Evolutionary conservation across 2,113 vertebrate species (phyloP).

Genomic region (Chaetodon trifascialis): DNA sequence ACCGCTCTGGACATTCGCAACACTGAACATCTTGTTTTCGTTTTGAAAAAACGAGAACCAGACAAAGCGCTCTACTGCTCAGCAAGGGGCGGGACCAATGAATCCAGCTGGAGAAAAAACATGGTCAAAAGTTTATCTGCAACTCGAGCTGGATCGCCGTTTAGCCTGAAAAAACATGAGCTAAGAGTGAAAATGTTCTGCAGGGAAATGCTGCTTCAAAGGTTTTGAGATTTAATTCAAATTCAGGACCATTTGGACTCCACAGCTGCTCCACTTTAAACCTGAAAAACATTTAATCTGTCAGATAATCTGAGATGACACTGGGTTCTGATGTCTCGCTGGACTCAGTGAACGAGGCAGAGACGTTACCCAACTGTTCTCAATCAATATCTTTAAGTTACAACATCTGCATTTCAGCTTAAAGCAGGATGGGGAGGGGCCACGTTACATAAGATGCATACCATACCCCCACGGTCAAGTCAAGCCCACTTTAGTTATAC

Average conservation of each 20-base stretch:
- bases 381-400: neutral
- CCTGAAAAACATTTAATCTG: neutral
- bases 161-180: neutral
- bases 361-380: neutral
- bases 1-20: neutral
- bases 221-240: neutral
- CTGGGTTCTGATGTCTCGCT: neutral
- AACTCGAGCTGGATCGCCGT: neutral
- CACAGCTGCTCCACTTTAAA: neutral
- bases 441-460: neutral
- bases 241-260: neutral
- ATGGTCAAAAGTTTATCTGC: neutral
- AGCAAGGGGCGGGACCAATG: neutral
- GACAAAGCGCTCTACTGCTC: neutral
- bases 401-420: neutral
- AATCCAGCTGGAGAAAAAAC: neutral
- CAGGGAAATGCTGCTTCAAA: neutral
- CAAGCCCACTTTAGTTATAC: too few species aligned
- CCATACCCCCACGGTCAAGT: too few species aligned
- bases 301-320: neutral
- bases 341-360: neutral
- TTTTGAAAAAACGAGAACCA: constrained; percentile 3
- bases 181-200: neutral
- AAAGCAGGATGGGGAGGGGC: neutral
- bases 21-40: constrained; percentile 30